These are phyloP conservation scores for Oscheius sp. DNA, from an alignment of 2,888 invertebrate genomes.

Conservation along the genomic window DNA sequence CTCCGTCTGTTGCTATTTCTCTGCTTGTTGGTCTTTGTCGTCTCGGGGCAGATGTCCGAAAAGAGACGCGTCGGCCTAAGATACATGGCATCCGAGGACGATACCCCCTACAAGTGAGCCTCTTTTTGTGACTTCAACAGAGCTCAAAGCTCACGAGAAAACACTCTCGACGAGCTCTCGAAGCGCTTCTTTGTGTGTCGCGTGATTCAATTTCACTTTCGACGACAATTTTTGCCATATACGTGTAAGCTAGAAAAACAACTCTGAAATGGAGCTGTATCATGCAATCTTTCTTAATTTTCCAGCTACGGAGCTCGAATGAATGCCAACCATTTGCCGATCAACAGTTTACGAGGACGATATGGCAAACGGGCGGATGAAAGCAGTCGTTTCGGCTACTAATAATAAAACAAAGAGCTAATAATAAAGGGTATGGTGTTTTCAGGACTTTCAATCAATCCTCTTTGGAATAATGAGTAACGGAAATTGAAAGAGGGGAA, in stretches of 20 bases:
- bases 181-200: background rate
- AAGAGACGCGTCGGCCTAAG: conserved; percentile 14
- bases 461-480: background rate
- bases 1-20: conserved; percentile 15
- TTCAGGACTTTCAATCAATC: background rate
- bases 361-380: conserved; percentile 18
- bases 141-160: no score
- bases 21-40: conserved; percentile 24
- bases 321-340: background rate
- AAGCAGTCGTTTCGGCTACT: background rate
- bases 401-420: background rate
- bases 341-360: conserved; percentile 4
- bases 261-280: background rate
- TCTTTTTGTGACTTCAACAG: background rate
- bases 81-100: conserved; percentile 20
- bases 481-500: background rate
- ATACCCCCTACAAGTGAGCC: conserved; percentile 20
- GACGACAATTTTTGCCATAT: background rate
- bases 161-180: background rate
- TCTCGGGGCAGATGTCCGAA: conserved; percentile 12
- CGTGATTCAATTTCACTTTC: background rate
- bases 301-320: conserved; percentile 18
- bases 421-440: conserved; percentile 16
- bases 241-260: conserved; percentile 5
- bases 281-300: conserved; percentile 2